phyloP scores from a whole-genome alignment of 2,888 invertebrate species.

The Hedychridium roseum region DNA sequence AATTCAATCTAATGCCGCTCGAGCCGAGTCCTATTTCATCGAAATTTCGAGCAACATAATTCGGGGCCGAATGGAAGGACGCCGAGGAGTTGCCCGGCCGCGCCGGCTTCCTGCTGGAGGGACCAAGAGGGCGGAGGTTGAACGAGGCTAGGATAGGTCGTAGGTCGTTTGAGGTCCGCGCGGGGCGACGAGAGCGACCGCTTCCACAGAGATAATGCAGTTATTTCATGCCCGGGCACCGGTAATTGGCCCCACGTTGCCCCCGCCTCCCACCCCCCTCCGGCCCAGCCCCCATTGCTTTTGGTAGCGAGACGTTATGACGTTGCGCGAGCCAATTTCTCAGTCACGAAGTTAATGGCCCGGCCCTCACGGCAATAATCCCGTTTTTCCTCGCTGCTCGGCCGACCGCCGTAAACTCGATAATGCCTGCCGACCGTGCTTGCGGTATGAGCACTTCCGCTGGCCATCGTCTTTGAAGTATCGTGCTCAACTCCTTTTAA shows the following conservation, averaged over 20 bases:
- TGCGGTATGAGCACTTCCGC: too few species aligned
- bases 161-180: slow-evolving; percentile 32
- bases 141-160: slow-evolving; percentile 14
- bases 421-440: slow-evolving; percentile 21
- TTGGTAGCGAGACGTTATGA: slow-evolving; percentile 49
- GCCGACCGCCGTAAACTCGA: slow-evolving; percentile 32
- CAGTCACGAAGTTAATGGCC: slow-evolving; percentile 53
- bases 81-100: background rate
- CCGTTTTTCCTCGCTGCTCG: slow-evolving; percentile 28
- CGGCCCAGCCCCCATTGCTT: slow-evolving; percentile 22
- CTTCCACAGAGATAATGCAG: slow-evolving; percentile 60
- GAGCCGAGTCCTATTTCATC: slow-evolving; percentile 52
- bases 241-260: slow-evolving; percentile 57
- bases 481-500: too few species aligned
- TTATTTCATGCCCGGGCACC: slow-evolving; percentile 60
- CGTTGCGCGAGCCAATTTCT: slow-evolving; percentile 55
- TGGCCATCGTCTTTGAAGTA: too few species aligned
- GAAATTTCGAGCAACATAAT: slow-evolving; percentile 57
- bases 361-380: slow-evolving; percentile 50
- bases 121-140: slow-evolving; percentile 10
- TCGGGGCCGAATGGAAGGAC: slow-evolving; percentile 26
- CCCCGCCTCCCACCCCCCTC: slow-evolving; percentile 22
- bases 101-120: too few species aligned
- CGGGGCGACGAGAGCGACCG: slow-evolving; percentile 42
- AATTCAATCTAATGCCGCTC: slow-evolving; percentile 54